Conservation (phyloP, 2,888 invertebrate genomes). For the Metopia argyrocephala region DNA sequence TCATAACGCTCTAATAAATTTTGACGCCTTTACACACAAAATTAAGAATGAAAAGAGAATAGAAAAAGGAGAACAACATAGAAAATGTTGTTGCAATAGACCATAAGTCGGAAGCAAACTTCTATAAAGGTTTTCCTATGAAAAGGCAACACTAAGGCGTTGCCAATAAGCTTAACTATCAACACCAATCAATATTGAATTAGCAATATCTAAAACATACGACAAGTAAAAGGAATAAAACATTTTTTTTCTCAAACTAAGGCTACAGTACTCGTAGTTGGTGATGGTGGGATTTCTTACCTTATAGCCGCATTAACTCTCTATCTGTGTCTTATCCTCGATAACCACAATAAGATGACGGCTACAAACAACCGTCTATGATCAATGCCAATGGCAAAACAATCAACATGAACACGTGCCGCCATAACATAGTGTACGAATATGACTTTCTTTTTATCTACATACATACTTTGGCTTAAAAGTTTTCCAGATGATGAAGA, state of each 20-base stretch:
- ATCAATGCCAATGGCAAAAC: conserved; percentile 63
- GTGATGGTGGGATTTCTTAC: not conserved
- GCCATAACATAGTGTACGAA: conserved; percentile 28
- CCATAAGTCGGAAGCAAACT: conserved; percentile 66
- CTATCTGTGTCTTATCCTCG: conserved; percentile 25
- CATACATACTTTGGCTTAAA: not conserved
- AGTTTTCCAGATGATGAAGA: conserved; percentile 1
- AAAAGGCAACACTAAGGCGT: conserved; percentile 62
- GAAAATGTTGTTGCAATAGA: conserved; percentile 23
- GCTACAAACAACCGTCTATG: conserved; percentile 45
- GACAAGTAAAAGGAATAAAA: conserved; percentile 51
- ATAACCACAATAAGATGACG: conserved; percentile 47
- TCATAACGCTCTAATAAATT: conserved; percentile 73
- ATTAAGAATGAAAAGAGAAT: conserved; percentile 26
- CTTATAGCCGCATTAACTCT: not conserved
- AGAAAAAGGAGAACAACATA: conserved; percentile 34
- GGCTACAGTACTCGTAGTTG: too few species aligned
- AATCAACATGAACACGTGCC: conserved; percentile 66
- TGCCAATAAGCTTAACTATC: conserved; percentile 66
- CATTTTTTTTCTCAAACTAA: conserved; percentile 36
- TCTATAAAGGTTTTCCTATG: conserved; percentile 63
- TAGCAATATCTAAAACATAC: conserved; percentile 61
- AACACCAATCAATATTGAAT: conserved; percentile 70
- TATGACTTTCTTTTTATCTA: not conserved
- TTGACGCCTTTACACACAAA: conserved; percentile 69